Conservation (phyloP, 2,797 vertebrate species). For the Anabacerthia variegaticeps region DNA sequence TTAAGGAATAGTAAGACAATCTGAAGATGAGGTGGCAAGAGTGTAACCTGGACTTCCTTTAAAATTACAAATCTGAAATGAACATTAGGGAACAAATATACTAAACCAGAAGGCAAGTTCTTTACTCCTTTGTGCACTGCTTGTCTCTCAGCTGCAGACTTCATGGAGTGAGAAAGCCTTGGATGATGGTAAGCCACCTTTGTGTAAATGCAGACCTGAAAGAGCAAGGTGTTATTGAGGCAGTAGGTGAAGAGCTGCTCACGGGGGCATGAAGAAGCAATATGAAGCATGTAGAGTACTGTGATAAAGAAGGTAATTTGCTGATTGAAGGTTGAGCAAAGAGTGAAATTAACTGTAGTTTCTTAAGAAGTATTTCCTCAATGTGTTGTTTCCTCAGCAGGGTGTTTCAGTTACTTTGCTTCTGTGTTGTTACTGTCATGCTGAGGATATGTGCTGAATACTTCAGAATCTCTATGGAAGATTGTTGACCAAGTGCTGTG, state of each 20-base stretch:
- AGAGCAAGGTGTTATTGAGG: not conserved
- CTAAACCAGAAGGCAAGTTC: not conserved
- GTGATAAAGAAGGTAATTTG: not conserved
- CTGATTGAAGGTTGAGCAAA: not conserved
- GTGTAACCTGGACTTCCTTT: not conserved
- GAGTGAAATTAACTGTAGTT: not conserved
- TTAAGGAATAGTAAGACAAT: not conserved
- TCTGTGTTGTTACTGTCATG: not conserved
- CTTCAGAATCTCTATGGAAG: constrained; percentile 23
- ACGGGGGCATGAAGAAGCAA: not conserved
- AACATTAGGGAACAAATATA: fast-evolving
- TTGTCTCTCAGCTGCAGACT: not conserved
- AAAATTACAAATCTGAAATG: not conserved
- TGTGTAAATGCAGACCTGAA: not conserved
- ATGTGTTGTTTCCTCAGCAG: not conserved
- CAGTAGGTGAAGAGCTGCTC: not conserved
- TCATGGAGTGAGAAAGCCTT: not conserved
- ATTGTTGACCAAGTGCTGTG: not conserved
- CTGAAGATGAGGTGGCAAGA: not conserved
- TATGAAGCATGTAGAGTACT: not conserved
- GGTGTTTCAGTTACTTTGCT: not conserved
- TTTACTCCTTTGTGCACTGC: not conserved
- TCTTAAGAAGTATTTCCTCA: not conserved
- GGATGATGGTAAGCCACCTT: not conserved
- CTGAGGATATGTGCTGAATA: not conserved